These are phyloP conservation scores for Lasiurus borealis DNA, from an alignment of 2,113 vertebrate species.

Conservation along the genomic window DNA sequence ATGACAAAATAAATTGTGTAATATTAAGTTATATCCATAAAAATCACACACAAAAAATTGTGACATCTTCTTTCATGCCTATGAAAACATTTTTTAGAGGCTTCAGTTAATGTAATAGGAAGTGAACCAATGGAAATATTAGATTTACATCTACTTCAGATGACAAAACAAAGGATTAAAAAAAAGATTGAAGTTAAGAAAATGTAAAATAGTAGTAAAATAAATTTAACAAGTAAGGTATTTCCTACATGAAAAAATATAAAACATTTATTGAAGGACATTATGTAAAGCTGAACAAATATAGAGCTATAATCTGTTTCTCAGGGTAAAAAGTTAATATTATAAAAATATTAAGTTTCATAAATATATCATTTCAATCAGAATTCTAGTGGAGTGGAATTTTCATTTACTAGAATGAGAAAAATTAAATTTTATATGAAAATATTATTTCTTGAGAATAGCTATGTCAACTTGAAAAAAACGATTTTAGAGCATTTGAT, in stretches of 20 bases:
- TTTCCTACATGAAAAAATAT: background rate
- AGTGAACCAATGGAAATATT: background rate
- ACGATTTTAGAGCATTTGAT: background rate
- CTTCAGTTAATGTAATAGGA: background rate
- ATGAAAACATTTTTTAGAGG: background rate
- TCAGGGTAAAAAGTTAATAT: background rate
- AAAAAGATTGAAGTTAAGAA: background rate
- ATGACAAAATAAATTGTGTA: background rate
- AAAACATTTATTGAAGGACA: background rate
- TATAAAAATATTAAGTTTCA: slow-evolving; percentile 20
- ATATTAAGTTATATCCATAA: background rate
- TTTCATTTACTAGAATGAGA: background rate
- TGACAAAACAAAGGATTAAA: background rate
- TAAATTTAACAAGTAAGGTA: background rate
- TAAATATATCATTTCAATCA: background rate
- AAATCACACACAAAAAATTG: background rate
- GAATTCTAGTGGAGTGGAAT: background rate
- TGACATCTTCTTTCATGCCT: background rate
- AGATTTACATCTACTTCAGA: background rate
- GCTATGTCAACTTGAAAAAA: background rate
- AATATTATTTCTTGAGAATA: background rate
- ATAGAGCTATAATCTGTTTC: background rate
- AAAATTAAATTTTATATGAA: background rate
- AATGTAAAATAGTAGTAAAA: slow-evolving; percentile 7
- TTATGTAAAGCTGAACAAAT: slow-evolving; percentile 3